phyloP scores from a whole-genome alignment of 2,888 invertebrate genomes.

The Parnassius smintheus region DNA sequence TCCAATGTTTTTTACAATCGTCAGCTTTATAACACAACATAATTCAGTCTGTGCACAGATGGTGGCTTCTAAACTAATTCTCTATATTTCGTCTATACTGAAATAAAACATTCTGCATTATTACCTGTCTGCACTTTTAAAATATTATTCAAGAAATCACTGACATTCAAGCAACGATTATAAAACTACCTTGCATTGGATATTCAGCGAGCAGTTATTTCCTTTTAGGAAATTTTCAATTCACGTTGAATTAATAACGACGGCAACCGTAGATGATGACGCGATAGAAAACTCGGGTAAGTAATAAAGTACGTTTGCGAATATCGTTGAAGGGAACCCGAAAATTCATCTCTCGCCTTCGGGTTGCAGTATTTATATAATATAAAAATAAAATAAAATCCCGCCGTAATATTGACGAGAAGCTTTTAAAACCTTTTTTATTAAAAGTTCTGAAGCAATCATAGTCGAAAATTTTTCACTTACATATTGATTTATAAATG shows the following conservation, averaged over 20 bases:
- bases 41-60: too few species aligned
- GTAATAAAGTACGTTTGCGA: constrained; percentile 31
- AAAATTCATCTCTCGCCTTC: constrained; percentile 7
- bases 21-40: too few species aligned
- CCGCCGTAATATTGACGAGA: too few species aligned
- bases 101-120: too few species aligned
- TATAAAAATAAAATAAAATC: constrained; percentile 2
- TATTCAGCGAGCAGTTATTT: constrained; percentile 32
- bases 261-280: constrained; percentile 43
- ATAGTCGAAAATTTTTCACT: too few species aligned
- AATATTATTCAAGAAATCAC: constrained; percentile 16
- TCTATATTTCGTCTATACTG: too few species aligned
- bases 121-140: neutral
- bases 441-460: too few species aligned
- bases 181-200: constrained; percentile 29
- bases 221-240: constrained; percentile 35
- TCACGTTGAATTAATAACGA: constrained; percentile 41
- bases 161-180: constrained; percentile 27
- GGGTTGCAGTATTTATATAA: constrained; percentile 4
- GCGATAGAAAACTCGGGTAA: constrained; percentile 38
- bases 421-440: too few species aligned
- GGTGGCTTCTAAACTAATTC: too few species aligned
- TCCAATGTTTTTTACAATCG: too few species aligned
- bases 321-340: constrained; percentile 16
- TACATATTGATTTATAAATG: too few species aligned